Evolutionary conservation across 1,140 invertebrate species (phyloP).

Genomic region (Lasaia peninsularis): DNA sequence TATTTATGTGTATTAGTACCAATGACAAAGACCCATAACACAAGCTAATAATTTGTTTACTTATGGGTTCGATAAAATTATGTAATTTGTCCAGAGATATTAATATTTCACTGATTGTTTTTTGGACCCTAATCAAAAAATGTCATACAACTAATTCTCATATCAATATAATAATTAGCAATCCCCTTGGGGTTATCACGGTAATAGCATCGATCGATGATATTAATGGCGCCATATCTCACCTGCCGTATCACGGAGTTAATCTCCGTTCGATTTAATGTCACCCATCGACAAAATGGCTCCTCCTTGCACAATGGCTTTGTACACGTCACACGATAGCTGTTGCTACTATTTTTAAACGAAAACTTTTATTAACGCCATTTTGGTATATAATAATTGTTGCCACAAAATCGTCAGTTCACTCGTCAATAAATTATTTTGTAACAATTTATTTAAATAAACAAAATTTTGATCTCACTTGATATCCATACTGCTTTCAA

Average conservation of each 20-base stretch:
- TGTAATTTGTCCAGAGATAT: no score
- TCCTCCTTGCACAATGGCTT: slow-evolving; percentile 17
- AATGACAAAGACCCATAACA: no score
- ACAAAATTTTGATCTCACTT: no score
- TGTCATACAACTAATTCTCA: background rate
- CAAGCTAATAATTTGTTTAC: no score
- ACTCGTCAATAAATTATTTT: no score
- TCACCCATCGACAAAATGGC: slow-evolving; percentile 23
- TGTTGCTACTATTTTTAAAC: background rate
- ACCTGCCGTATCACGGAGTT: slow-evolving; percentile 25
- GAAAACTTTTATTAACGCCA: background rate
- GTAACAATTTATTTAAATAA: no score
- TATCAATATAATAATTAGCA: slow-evolving; percentile 2
- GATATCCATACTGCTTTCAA: no score
- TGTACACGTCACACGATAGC: slow-evolving; percentile 1
- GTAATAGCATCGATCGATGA: slow-evolving; percentile 15
- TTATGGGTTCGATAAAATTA: no score
- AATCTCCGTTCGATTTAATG: slow-evolving; percentile 26
- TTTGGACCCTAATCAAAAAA: background rate
- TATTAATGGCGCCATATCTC: slow-evolving; percentile 23
- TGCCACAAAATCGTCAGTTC: no score
- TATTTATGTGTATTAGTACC: no score
- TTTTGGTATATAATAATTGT: background rate
- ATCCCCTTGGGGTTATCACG: background rate
- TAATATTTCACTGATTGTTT: no score